Conservation (phyloP, 2,888 invertebrate species). For the Drosophila glabriapex region DNA sequence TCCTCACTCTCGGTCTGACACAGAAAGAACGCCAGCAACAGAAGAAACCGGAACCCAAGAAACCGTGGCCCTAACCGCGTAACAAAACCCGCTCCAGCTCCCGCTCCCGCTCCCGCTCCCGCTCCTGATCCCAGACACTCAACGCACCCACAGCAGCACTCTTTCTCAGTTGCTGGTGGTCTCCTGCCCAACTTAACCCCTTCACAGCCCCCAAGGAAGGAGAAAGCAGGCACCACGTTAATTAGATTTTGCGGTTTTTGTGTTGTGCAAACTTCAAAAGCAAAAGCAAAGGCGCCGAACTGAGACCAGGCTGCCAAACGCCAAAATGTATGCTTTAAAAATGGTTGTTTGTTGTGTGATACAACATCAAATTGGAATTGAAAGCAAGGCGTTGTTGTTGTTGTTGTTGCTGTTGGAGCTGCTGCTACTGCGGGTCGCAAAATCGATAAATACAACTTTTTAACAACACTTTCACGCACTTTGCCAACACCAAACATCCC, state of each 20-base stretch:
- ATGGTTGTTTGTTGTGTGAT: slow-evolving; percentile 51
- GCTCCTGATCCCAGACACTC: too few relatives aligned
- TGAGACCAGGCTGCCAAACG: slow-evolving; percentile 62
- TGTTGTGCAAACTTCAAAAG: slow-evolving; percentile 79
- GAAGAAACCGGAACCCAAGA: slow-evolving; percentile 49
- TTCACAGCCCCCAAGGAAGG: slow-evolving; percentile 51
- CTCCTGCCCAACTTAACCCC: slow-evolving; percentile 8
- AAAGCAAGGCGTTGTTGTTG: slow-evolving; percentile 29
- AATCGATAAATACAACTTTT: slow-evolving; percentile 76
- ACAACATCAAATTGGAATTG: slow-evolving; percentile 75
- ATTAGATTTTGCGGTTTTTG: slow-evolving; percentile 80
- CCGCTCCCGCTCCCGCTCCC: not conserved
- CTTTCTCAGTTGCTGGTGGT: not conserved
- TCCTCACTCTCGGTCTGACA: not conserved
- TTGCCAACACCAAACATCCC: slow-evolving; percentile 17
- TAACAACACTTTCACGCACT: slow-evolving; percentile 77
- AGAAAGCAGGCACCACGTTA: slow-evolving; percentile 67
- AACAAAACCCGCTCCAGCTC: slow-evolving; percentile 27
- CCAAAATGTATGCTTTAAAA: slow-evolving; percentile 77
- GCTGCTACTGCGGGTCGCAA: slow-evolving; percentile 40
- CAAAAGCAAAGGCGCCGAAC: slow-evolving; percentile 54
- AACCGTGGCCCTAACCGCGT: slow-evolving; percentile 42
- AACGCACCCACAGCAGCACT: not conserved
- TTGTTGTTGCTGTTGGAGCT: not conserved
- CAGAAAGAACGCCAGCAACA: slow-evolving; percentile 64